Evolutionary conservation across 2,888 invertebrate species (phyloP).

Genomic region (Creontiades dilutus): DNA sequence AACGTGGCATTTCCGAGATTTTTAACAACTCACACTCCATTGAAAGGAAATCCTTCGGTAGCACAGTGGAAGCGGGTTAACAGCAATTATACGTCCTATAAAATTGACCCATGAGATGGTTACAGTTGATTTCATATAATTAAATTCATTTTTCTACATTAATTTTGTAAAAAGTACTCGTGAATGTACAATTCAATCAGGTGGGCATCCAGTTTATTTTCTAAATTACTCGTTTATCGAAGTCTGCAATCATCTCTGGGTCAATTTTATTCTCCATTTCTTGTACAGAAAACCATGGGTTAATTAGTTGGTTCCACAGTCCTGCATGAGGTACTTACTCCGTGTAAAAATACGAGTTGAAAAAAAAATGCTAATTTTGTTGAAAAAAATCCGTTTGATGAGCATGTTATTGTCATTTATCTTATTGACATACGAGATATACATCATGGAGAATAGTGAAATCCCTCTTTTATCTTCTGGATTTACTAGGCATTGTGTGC

Average conservation of each 20-base stretch:
- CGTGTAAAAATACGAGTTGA: background rate
- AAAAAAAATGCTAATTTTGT: background rate
- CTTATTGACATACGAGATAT: background rate
- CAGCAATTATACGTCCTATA: background rate
- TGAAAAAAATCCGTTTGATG: background rate
- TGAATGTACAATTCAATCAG: no score
- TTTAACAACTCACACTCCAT: background rate
- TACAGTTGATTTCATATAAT: no score
- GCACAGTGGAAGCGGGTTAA: background rate
- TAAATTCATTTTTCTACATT: no score
- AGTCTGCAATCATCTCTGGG: background rate
- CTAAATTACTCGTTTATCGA: no score
- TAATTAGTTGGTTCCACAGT: background rate
- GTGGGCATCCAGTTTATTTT: no score
- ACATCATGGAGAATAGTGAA: no score
- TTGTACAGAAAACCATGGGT: conserved; percentile 21
- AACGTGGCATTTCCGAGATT: background rate
- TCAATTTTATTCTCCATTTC: background rate
- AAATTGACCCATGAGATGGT: conserved; percentile 17
- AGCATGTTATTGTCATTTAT: background rate
- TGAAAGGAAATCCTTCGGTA: background rate
- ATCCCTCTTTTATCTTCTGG: no score
- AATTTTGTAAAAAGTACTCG: no score
- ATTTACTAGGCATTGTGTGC: no score
- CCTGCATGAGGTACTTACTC: conserved; percentile 8